Base-by-base conservation (phyloP, 2,797 vertebrate genomes). In the Anisognathus igniventris region DNA sequence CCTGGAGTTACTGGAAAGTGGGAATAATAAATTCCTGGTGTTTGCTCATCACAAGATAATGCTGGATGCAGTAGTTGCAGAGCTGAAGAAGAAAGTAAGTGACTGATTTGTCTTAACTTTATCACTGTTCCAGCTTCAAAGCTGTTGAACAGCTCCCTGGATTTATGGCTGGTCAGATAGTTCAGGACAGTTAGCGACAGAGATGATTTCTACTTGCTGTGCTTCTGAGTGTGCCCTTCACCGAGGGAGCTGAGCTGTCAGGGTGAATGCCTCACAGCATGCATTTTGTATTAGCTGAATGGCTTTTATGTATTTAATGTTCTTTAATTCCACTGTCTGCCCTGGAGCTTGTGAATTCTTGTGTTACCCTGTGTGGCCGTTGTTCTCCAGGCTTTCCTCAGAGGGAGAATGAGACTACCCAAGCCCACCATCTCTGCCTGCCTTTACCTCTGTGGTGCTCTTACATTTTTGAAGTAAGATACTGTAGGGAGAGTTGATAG, bases 21-120 rank as follows among this genome's bases (percentile, higher is more conserved):
- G 99, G 72, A 98, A 98, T 96, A 98, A 99, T 96, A 99, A 99
- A 98, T 99, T 99, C 96, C 97, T 99, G 27, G 98, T 99, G 79
- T 99, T 99, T 61, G 99, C 99, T 28, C 99, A 99, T 98, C 99
- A 99, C 91, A 99, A 98, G 95, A 93, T 98, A 74, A 95, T 99
- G 74, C 97, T 99, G 97, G 98, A 99, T 97, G 98, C 98, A 42
- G 93, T 99, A 91, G 97, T 96, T 48, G 92, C 95, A 20, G 98
- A 98, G 54, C 98, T 99, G 64, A 93, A 93, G 33, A 98, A 98
- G 87, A 99, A 99, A 98, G 99, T 99, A 96, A 98, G 97, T 74
- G 45, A 28, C 87, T 83, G 57, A 78, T n/a, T 74, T 8, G 8
- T 86, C 44, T 68, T 79, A 66, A 78, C 47, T 75, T 86, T 86